These are phyloP conservation scores for Turdus rufiventris DNA, from an alignment of 2,113 vertebrate species.

Conservation along the genomic window DNA sequence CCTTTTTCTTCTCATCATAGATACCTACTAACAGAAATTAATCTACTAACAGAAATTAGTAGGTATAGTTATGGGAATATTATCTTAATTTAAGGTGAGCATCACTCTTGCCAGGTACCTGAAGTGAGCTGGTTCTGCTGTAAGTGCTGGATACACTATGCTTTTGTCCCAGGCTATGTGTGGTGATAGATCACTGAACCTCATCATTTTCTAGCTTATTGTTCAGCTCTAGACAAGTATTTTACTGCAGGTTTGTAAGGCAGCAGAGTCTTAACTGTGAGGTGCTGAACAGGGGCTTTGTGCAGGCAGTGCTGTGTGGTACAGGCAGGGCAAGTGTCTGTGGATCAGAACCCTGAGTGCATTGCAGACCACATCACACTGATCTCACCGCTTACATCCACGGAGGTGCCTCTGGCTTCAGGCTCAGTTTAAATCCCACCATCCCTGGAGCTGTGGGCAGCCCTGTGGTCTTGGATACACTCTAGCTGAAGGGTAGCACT, in stretches of 20 bases:
- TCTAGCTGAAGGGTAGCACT: background rate
- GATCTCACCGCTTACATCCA: background rate
- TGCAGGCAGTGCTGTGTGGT: background rate
- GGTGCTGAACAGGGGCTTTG: background rate
- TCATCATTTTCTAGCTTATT: background rate
- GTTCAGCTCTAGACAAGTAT: background rate
- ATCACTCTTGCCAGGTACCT: background rate
- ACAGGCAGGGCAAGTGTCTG: background rate
- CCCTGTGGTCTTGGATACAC: background rate
- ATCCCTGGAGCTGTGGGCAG: background rate
- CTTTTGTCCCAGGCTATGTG: background rate
- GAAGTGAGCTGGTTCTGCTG: background rate
- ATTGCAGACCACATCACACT: background rate
- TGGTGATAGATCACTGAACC: background rate
- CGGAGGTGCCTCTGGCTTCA: background rate
- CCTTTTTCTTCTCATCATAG: background rate
- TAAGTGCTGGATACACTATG: background rate
- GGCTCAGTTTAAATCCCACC: background rate
- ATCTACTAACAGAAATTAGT: background rate
- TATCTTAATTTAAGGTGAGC: background rate
- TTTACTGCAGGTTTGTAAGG: background rate
- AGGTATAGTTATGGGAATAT: background rate
- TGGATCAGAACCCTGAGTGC: background rate
- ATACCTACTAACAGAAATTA: background rate
- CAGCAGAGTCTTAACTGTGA: background rate